Evolutionary conservation across 2,888 invertebrate species (phyloP).

Genomic region (Acleris laterana): DNA sequence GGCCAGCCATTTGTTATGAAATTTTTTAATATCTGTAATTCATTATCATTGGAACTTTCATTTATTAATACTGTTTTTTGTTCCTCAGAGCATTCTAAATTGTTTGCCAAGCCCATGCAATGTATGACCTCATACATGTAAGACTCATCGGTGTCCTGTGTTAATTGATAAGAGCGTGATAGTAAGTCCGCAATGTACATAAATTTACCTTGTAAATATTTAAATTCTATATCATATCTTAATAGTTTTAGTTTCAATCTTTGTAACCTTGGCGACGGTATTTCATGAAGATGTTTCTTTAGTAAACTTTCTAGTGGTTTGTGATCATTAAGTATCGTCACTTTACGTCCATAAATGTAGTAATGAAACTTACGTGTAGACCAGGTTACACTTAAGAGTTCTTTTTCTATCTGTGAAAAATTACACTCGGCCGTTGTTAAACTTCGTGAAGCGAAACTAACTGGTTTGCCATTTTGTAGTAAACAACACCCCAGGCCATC

Average conservation of each 20-base stretch:
- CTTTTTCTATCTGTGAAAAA: slow-evolving; percentile 28
- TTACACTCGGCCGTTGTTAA: slow-evolving; percentile 10
- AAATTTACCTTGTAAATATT: neutral
- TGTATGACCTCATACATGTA: too few relatives aligned
- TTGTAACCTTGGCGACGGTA: slow-evolving; percentile 24
- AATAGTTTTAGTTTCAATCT: slow-evolving; percentile 28
- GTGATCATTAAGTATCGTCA: slow-evolving; percentile 7
- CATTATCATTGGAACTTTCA: slow-evolving; percentile 36
- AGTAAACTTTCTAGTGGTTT: slow-evolving; percentile 19
- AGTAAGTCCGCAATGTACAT: too few relatives aligned
- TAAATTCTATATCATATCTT: slow-evolving; percentile 14
- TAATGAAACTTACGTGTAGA: slow-evolving; percentile 27
- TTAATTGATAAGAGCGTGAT: too few relatives aligned
- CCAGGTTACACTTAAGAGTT: slow-evolving; percentile 14
- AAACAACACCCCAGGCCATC: slow-evolving; percentile 31
- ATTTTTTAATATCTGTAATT: slow-evolving; percentile 25
- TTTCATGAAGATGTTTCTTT: slow-evolving; percentile 22
- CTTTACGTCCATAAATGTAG: slow-evolving; percentile 16
- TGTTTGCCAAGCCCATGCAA: too few relatives aligned
- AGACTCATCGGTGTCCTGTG: too few relatives aligned
- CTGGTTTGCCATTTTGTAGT: slow-evolving; percentile 18
- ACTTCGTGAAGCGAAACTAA: slow-evolving; percentile 19
- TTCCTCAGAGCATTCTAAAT: slow-evolving; percentile 32
- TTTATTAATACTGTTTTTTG: slow-evolving; percentile 31
- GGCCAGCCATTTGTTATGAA: slow-evolving; percentile 35